Evolutionary conservation across 2,888 invertebrate genomes (phyloP).

Genomic region (Apotomis capreana): DNA sequence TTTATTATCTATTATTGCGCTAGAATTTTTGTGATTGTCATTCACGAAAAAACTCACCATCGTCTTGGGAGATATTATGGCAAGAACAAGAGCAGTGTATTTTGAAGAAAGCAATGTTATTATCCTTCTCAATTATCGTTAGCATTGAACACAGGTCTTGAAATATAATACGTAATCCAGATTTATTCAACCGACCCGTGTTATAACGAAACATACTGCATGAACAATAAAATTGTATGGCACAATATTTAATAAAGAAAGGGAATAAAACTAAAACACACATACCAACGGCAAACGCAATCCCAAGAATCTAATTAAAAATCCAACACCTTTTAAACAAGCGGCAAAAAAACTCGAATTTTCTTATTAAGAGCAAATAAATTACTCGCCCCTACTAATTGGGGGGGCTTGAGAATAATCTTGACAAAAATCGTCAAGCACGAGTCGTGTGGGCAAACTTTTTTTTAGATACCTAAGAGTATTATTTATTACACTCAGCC

Average conservation of each 20-base stretch:
- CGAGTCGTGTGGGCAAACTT: background rate
- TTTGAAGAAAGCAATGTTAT: too few relatives aligned
- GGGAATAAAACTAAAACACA: background rate
- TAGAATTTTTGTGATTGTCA: too few relatives aligned
- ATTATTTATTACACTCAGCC: too few relatives aligned
- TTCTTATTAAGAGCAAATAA: conserved; percentile 75
- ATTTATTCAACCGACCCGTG: background rate
- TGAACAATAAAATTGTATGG: too few relatives aligned
- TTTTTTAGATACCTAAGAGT: too few relatives aligned
- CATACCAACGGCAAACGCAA: conserved; percentile 9
- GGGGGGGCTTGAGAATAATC: conserved; percentile 55
- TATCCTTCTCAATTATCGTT: too few relatives aligned
- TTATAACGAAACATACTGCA: background rate
- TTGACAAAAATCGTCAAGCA: conserved; percentile 34
- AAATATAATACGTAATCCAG: background rate
- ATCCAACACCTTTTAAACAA: conserved; percentile 45
- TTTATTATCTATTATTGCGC: too few relatives aligned
- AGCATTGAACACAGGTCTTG: background rate
- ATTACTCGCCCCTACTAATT: conserved; percentile 76
- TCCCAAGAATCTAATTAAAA: conserved; percentile 36
- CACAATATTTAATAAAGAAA: too few relatives aligned
- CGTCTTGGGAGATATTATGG: too few relatives aligned
- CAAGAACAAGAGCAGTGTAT: too few relatives aligned
- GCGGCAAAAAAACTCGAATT: conserved; percentile 54
- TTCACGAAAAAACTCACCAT: too few relatives aligned